phyloP scores from a whole-genome alignment of 1,140 invertebrate species.

The Drosophila orosa region DNA sequence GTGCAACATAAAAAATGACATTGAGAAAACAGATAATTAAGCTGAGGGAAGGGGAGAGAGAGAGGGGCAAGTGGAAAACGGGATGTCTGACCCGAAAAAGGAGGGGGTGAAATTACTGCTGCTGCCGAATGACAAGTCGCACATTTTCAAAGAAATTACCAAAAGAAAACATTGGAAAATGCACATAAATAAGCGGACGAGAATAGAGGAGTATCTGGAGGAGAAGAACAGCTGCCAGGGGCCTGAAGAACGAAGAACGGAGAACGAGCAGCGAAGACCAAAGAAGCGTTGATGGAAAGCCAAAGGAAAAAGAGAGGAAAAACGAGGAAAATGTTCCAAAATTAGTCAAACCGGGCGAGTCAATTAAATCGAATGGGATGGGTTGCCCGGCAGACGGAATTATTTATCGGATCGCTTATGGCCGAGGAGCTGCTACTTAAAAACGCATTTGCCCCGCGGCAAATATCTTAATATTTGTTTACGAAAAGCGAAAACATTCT shows the following conservation, averaged over 20 bases:
- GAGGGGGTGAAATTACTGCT: constrained; percentile 41
- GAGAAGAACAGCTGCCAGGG: constrained; percentile 58
- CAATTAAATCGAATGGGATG: constrained; percentile 73
- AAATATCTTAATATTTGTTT: constrained; percentile 71
- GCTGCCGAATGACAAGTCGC: constrained; percentile 78
- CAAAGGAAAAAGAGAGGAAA: constrained; percentile 9
- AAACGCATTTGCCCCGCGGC: constrained; percentile 58
- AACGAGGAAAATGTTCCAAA: constrained; percentile 49
- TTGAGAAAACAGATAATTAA: constrained; percentile 79
- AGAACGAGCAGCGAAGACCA: not conserved
- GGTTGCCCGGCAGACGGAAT: constrained; percentile 45
- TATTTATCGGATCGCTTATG: constrained; percentile 37
- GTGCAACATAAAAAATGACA: constrained; percentile 80
- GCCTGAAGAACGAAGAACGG: not conserved
- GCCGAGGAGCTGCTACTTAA: constrained; percentile 51
- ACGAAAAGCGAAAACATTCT: constrained; percentile 70
- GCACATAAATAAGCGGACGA: constrained; percentile 63
- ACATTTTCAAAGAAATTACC: constrained; percentile 81
- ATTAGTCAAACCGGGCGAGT: constrained; percentile 72
- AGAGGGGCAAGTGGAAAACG: constrained; percentile 59
- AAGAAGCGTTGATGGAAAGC: constrained; percentile 55
- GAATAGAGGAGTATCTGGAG: constrained; percentile 39
- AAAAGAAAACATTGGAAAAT: constrained; percentile 69
- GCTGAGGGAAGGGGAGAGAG: constrained; percentile 24
- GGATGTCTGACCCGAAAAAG: constrained; percentile 56